These are phyloP conservation scores for Himalopsyche phryganea DNA, from an alignment of 1,140 invertebrate species.

Conservation along the genomic window DNA sequence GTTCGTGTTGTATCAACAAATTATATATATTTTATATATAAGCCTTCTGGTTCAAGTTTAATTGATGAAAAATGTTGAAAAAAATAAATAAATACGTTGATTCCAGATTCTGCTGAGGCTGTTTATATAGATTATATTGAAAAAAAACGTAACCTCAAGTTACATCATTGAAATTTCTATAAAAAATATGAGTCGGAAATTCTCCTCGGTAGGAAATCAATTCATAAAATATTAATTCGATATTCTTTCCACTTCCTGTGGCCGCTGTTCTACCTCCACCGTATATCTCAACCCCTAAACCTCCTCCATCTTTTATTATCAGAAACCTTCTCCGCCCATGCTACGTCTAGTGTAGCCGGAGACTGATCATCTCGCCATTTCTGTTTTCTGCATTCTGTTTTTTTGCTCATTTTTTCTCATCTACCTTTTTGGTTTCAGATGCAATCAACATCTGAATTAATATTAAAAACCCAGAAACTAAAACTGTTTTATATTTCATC, in stretches of 20 bases:
- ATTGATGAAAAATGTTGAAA: too few relatives aligned
- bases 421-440: neutral
- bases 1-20: too few relatives aligned
- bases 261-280: neutral
- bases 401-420: conserved; percentile 31
- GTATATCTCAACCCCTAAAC: neutral
- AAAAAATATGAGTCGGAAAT: neutral
- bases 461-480: too few relatives aligned
- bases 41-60: too few relatives aligned
- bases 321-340: neutral
- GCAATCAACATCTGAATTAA: too few relatives aligned
- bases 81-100: too few relatives aligned
- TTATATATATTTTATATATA: too few relatives aligned
- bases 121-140: too few relatives aligned
- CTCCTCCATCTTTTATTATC: conserved; percentile 1
- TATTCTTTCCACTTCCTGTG: conserved; percentile 5
- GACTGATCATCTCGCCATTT: conserved; percentile 30
- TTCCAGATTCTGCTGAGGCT: too few relatives aligned
- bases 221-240: neutral
- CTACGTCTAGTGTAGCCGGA: conserved; percentile 2
- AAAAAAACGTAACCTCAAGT: too few relatives aligned
- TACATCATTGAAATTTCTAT: too few relatives aligned
- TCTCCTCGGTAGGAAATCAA: neutral
- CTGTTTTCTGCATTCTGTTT: conserved; percentile 30
- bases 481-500: too few relatives aligned